These are phyloP conservation scores for Protonemura montana DNA, from an alignment of 2,888 invertebrate species.

Conservation along the genomic window DNA sequence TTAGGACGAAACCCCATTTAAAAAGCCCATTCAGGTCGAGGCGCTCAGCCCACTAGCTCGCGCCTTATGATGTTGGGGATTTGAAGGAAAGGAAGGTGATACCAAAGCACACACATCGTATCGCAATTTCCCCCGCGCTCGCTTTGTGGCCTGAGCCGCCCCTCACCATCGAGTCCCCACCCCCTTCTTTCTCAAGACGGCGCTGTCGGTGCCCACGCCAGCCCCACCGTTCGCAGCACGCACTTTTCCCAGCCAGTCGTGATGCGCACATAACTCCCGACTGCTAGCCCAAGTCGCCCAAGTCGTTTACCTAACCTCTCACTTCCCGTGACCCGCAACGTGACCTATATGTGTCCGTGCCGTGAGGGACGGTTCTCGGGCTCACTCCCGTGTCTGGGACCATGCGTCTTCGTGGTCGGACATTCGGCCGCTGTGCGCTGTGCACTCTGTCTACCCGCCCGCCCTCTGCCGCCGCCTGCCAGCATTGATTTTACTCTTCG, in stretches of 20 bases:
- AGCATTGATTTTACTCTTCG: constrained; percentile 7
- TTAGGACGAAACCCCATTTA: not conserved
- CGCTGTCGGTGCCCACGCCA: not conserved
- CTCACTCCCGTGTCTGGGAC: no score
- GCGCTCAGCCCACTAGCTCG: not conserved
- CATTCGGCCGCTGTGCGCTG: no score
- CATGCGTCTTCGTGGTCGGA: no score
- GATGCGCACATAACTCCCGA: not conserved
- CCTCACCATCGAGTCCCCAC: not conserved
- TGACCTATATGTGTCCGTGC: not conserved
- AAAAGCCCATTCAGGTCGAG: not conserved
- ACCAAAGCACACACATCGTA: not conserved
- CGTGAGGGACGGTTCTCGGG: no score
- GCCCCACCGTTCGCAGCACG: not conserved
- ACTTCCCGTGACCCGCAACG: not conserved
- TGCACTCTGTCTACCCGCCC: no score
- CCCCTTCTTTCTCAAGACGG: not conserved
- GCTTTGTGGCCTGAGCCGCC: not conserved
- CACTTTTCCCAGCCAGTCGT: not conserved
- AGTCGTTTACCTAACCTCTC: not conserved
- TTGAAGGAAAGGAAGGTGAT: not conserved
- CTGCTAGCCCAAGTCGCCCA: not conserved
- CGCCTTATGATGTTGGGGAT: not conserved
- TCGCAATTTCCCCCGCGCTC: not conserved
- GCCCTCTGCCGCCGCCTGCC: not conserved